Evolutionary conservation across 2,797 vertebrate species (phyloP).

Genomic region (Bradypodion pumilum): DNA sequence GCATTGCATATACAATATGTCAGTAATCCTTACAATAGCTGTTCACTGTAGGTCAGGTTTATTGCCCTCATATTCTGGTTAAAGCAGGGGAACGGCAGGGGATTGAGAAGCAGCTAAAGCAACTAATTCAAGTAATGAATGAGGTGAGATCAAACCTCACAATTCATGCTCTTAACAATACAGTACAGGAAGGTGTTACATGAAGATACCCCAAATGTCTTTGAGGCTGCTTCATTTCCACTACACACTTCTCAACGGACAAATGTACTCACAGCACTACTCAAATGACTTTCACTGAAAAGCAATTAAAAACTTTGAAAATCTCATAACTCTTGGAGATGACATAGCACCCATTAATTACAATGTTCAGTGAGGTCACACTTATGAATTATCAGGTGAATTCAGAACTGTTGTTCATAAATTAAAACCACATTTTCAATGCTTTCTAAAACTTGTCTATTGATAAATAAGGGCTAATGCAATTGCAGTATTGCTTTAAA

Average conservation of each 20-base stretch:
- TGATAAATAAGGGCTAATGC: conserved; percentile 14
- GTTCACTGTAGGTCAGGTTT: neutral
- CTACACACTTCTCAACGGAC: conserved; percentile 19
- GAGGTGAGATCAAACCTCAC: neutral
- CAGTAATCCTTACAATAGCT: neutral
- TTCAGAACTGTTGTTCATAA: conserved; percentile 51
- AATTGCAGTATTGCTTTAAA: neutral
- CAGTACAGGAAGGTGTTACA: neutral
- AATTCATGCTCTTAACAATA: neutral
- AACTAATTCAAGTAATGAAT: neutral
- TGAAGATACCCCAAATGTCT: conserved; percentile 11
- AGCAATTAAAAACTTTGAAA: conserved; percentile 57
- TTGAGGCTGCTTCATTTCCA: conserved; percentile 41
- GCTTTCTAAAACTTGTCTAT: neutral
- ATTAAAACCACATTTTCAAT: conserved; percentile 50
- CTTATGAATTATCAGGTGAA: conserved; percentile 52
- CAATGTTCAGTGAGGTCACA: conserved; percentile 42
- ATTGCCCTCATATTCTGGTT: neutral
- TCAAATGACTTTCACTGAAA: conserved; percentile 57
- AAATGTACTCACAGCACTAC: conserved; percentile 55
- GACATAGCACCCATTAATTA: conserved; percentile 56
- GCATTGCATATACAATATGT: neutral
- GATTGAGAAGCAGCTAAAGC: neutral
- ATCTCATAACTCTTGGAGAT: conserved; percentile 40
- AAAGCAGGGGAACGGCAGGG: too few species aligned